Percentiles rank a stretch among this genome's conserved stretches.
These are phyloP conservation scores for Eueremaeus valkanovi DNA, from an alignment of 2,888 invertebrate genomes.

Conservation along the genomic window DNA sequence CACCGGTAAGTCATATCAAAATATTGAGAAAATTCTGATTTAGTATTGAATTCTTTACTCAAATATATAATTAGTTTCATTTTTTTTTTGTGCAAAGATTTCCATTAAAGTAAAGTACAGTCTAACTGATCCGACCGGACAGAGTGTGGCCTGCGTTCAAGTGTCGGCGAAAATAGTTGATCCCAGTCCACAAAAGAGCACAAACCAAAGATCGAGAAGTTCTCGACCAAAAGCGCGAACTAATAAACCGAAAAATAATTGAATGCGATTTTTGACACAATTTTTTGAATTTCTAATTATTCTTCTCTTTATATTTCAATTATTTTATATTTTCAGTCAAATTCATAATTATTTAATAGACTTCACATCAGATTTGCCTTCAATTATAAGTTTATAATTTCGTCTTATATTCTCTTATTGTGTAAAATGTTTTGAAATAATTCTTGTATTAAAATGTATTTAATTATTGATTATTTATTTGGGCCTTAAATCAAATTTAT, in stretches of 20 bases:
- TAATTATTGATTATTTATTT: no score
- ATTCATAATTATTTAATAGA: neutral
- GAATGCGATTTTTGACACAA: neutral
- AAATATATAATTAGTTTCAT: neutral
- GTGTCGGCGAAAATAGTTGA: slow-evolving; percentile 42
- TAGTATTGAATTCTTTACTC: neutral
- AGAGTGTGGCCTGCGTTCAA: slow-evolving; percentile 42
- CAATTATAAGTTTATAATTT: no score
- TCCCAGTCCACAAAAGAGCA: slow-evolving; percentile 29
- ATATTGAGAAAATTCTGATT: no score
- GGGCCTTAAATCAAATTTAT: no score
- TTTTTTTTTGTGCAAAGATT: slow-evolving; percentile 36
- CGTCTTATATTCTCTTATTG: no score
- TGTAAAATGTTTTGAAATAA: no score
- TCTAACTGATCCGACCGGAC: slow-evolving; percentile 39
- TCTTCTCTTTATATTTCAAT: neutral
- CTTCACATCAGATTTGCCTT: no score
- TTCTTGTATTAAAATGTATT: no score
- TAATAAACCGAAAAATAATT: slow-evolving; percentile 26
- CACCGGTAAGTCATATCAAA: slow-evolving; percentile 39
- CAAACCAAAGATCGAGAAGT: slow-evolving; percentile 18
- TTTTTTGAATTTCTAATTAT: neutral
- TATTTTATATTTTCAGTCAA: neutral
- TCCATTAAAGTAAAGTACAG: slow-evolving; percentile 43
- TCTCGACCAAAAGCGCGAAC: slow-evolving; percentile 1